Base-by-base conservation (phyloP, 1,140 invertebrate species). In the Bombus confusus region DNA sequence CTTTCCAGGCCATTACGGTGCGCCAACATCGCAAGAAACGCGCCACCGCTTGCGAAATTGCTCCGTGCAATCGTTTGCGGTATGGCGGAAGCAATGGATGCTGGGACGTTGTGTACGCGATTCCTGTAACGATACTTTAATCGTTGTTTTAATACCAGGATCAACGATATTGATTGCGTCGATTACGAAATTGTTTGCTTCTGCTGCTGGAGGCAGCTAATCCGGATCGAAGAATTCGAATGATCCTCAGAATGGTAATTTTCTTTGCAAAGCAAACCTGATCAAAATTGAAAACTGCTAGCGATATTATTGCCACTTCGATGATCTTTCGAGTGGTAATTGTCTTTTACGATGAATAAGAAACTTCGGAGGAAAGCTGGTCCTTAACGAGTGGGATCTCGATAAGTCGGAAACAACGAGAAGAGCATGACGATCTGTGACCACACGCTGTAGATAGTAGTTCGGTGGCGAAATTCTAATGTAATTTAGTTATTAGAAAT, bases 1-100 rank as follows among this genome's bases (percentile, higher is more conserved):
- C 39, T 83, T 78, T 83, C 82, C 82, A 69, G 8, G 22, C 64
- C 82, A 83, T 83, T 83, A 78, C 74, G 37, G 75, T 25, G 59
- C n/a, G 5, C 75, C 37, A n/a, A 37, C 28, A 22, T 22, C 59
- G 75, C 75, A 78, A 78, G 75, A 78, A 78, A 43, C 59, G 64
- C 75, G 59, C 37, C 37, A 12, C 34, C 37, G 75, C n/a, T 64
- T 39, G 37, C 75, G 75, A 43, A 78, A 78, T 78, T 78, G 59
- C 59, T n/a, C 10, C 12, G 37, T 31, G 59, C 57, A 64, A 78
- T 78, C 75, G 75, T 78, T 78, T 78, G 75, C 59, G 75, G 75
- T 64, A 41, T 22, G 28, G 37, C 28, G 28, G 13, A 41, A 77
- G 13, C 59, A 64, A 78, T 64, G 75, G 52, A 41, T 31, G 41